Conservation (phyloP, 2,888 invertebrate species). For the Eumerus sabulonum region DNA sequence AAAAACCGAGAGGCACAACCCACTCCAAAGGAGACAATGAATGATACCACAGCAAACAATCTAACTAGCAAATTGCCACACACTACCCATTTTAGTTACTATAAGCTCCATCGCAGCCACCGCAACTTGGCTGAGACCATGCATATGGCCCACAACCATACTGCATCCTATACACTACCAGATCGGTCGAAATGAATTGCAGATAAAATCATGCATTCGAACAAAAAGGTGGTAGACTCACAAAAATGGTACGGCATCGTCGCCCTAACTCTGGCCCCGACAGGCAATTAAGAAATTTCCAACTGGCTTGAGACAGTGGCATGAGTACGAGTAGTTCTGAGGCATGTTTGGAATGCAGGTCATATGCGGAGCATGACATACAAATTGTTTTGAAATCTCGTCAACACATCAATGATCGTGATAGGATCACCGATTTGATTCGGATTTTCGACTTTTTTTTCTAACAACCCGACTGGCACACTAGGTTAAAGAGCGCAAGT, state of each 20-base stretch:
- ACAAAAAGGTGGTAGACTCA: constrained; percentile 7
- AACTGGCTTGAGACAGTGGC: constrained; percentile 12
- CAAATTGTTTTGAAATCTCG: constrained; percentile 44
- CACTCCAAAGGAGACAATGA: constrained; percentile 44
- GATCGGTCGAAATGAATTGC: constrained; percentile 62
- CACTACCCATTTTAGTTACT: constrained; percentile 49
- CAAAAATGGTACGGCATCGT: no score
- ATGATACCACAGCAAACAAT: constrained; percentile 38
- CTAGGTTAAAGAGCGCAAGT: background rate
- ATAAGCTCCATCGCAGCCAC: constrained; percentile 13
- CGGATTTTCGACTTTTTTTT: no score
- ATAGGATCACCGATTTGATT: background rate
- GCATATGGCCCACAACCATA: no score
- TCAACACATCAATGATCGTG: constrained; percentile 16
- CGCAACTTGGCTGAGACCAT: no score
- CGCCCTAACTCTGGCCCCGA: background rate
- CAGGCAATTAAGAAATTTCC: constrained; percentile 34
- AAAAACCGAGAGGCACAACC: constrained; percentile 45
- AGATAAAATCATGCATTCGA: constrained; percentile 13
- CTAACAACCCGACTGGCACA: no score
- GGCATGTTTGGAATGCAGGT: constrained; percentile 16
- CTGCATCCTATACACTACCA: no score
- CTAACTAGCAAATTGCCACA: constrained; percentile 54
- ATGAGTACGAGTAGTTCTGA: background rate
- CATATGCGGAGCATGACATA: constrained; percentile 25